Conservation (phyloP, 2,797 vertebrate genomes). For the Coregonus sp. region DNA sequence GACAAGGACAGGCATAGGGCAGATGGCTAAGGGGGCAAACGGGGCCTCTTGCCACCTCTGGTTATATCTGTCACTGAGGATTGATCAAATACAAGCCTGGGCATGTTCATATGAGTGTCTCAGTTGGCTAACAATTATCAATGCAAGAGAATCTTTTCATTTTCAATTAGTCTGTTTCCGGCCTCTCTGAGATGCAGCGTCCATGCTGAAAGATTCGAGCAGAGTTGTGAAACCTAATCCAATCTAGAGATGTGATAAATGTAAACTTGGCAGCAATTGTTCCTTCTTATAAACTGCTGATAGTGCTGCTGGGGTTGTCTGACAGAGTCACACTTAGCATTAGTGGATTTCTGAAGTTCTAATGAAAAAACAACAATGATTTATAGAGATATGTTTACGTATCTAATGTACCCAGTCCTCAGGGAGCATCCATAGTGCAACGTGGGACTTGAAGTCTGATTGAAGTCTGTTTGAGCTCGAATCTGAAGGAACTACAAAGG, state of each 20-base stretch:
- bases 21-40: too few species aligned
- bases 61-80: neutral
- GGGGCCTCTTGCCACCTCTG: neutral
- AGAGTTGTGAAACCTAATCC: constrained; percentile 10
- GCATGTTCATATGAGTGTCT: neutral
- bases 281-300: neutral
- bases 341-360: neutral
- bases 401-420: neutral
- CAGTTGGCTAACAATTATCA: neutral
- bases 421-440: neutral
- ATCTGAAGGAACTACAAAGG: neutral
- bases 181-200: neutral
- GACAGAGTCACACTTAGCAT: constrained; percentile 1
- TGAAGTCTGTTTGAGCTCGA: neutral
- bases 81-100: neutral
- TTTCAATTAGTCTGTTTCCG: neutral
- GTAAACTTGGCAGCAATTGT: neutral
- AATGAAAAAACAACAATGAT: neutral
- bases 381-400: constrained; percentile 2
- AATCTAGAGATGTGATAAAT: constrained; percentile 10
- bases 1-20: neutral
- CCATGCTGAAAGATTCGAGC: neutral
- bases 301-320: neutral
- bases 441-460: neutral
- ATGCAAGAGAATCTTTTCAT: neutral